Conservation (phyloP, 2,113 vertebrate genomes). For the human (Homo sapiens) region DNA sequence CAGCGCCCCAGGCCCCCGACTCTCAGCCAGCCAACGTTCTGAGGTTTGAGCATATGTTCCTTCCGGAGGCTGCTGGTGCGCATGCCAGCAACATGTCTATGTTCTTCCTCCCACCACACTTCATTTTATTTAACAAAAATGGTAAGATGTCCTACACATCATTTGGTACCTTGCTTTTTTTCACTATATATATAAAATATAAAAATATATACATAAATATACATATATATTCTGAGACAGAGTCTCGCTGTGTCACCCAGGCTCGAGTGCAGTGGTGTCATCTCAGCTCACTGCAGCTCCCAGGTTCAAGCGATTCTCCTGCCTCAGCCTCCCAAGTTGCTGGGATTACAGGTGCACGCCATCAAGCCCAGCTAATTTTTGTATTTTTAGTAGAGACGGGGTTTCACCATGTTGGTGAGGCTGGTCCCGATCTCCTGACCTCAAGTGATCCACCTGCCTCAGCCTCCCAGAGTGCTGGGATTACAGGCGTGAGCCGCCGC, state of each 20-base stretch:
- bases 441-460: not conserved
- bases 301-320: not conserved
- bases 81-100: not conserved
- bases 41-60: not conserved
- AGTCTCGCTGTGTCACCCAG: not conserved
- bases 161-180: not conserved
- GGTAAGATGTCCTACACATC: not conserved
- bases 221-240: too few relatives aligned
- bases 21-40: not conserved
- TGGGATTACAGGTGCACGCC: not conserved
- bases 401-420: not conserved
- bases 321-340: not conserved
- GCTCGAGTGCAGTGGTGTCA: not conserved
- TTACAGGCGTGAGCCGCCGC: rapidly evolving
- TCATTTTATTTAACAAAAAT: not conserved
- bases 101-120: not conserved
- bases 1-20: rapidly evolving
- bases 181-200: too few relatives aligned
- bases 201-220: too few relatives aligned
- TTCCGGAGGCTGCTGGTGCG: not conserved
- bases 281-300: not conserved
- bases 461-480: not conserved
- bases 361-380: not conserved
- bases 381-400: not conserved
- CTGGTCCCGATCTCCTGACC: not conserved